Evolutionary conservation across 2,888 invertebrate genomes (phyloP).

Genomic region (Schizaphis graminum): DNA sequence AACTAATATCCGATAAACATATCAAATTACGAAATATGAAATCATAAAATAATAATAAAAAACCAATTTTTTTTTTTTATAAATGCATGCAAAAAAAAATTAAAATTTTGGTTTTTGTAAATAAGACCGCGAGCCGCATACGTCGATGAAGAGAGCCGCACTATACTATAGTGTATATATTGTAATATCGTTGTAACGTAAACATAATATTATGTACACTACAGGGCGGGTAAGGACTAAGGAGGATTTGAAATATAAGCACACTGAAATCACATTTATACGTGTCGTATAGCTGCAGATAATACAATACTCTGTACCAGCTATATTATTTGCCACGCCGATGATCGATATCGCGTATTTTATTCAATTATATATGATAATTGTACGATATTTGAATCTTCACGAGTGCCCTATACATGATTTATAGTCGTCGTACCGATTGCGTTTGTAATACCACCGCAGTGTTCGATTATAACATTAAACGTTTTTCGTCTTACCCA

Average conservation of each 20-base stretch:
- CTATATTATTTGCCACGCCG: neutral
- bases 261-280: neutral
- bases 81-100: too few species aligned
- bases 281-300: neutral
- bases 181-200: too few species aligned
- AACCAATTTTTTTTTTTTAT: too few species aligned
- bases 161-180: too few species aligned
- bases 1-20: too few species aligned
- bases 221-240: neutral
- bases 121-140: too few species aligned
- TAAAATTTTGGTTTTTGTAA: too few species aligned
- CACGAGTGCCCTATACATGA: too few species aligned
- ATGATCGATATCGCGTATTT: neutral
- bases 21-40: too few species aligned
- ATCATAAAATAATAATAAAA: too few species aligned
- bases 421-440: neutral
- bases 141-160: too few species aligned
- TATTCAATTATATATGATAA: neutral
- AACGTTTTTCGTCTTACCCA: slow-evolving; percentile 33
- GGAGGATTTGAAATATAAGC: neutral
- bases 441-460: neutral
- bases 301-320: neutral
- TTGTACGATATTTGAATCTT: too few species aligned
- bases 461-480: neutral
- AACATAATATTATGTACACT: neutral